Evolutionary conservation across 2,113 vertebrate species (phyloP).

Genomic region (Psilopogon haemacephalus): DNA sequence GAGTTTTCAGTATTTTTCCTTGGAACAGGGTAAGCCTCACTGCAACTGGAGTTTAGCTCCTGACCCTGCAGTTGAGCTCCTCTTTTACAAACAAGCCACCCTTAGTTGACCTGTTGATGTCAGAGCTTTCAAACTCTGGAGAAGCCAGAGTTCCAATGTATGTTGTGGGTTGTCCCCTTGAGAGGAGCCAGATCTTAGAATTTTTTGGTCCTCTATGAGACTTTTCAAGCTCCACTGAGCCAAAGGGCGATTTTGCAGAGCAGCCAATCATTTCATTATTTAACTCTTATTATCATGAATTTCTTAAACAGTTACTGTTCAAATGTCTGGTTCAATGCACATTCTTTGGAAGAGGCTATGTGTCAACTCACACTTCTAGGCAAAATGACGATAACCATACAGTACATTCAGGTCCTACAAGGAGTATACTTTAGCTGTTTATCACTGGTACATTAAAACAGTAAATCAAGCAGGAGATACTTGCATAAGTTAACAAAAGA

Average conservation of each 20-base stretch:
- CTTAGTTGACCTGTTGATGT: neutral
- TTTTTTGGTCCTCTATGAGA: neutral
- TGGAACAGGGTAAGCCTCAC: neutral
- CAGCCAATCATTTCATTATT: neutral
- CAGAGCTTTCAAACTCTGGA: neutral
- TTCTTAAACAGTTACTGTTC: neutral
- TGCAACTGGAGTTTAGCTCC: neutral
- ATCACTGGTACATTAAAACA: conserved; percentile 37
- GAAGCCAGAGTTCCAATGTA: neutral
- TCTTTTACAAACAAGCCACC: neutral
- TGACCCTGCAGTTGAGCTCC: neutral
- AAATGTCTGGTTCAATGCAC: neutral
- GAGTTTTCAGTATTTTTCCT: neutral
- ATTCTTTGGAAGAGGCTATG: neutral
- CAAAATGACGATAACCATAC: neutral
- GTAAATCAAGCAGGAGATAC: conserved; percentile 36
- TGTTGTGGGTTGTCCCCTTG: neutral
- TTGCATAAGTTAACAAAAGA: conserved; percentile 1
- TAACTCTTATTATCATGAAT: neutral
- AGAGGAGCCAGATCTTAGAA: neutral
- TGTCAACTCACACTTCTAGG: neutral
- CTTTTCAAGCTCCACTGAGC: neutral
- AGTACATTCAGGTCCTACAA: neutral
- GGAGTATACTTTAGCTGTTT: neutral
- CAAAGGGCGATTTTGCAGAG: neutral